Percentiles rank a stretch among this genome's conserved stretches.
phyloP scores from a whole-genome alignment of 1,140 invertebrate species.

The Drosophila hydei region DNA sequence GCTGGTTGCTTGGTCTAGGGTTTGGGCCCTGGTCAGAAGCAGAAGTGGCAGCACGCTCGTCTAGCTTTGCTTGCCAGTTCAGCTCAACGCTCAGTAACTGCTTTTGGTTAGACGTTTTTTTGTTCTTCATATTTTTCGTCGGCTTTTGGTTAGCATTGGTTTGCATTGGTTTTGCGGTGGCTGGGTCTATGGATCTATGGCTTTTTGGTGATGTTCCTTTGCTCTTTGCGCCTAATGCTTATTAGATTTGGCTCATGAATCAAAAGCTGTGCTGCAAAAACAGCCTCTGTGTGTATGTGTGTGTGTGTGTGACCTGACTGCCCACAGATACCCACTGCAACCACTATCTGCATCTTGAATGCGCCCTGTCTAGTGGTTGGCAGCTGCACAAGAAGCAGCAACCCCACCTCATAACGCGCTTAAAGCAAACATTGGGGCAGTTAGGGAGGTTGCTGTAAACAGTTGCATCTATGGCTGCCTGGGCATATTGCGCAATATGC shows the following conservation, averaged over 20 bases:
- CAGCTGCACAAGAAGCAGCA: constrained; percentile 50
- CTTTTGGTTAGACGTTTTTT: constrained; percentile 54
- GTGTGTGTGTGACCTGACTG: constrained; percentile 28
- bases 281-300: constrained; percentile 17
- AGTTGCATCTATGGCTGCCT: constrained; percentile 32
- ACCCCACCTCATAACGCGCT: background rate
- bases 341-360: constrained; percentile 22
- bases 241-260: constrained; percentile 79
- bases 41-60: constrained; percentile 50
- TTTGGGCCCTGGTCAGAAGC: constrained; percentile 56
- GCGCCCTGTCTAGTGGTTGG: constrained; percentile 19
- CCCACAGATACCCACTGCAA: constrained; percentile 1
- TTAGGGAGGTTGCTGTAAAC: constrained; percentile 14
- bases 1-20: constrained; percentile 14
- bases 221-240: constrained; percentile 65
- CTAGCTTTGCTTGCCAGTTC: too few species aligned
- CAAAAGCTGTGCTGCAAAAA: constrained; percentile 43
- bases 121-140: constrained; percentile 41
- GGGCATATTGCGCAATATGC: constrained; percentile 47
- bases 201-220: constrained; percentile 39
- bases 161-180: constrained; percentile 49
- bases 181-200: constrained; percentile 48
- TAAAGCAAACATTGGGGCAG: constrained; percentile 1
- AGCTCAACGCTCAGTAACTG: constrained; percentile 60
- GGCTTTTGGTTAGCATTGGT: constrained; percentile 59